A percentile compares a stretch with the other conserved stretches of the same genome.
These are phyloP conservation scores for Plotosus lineatus DNA, from an alignment of 2,113 vertebrate species.

Conservation along the genomic window DNA sequence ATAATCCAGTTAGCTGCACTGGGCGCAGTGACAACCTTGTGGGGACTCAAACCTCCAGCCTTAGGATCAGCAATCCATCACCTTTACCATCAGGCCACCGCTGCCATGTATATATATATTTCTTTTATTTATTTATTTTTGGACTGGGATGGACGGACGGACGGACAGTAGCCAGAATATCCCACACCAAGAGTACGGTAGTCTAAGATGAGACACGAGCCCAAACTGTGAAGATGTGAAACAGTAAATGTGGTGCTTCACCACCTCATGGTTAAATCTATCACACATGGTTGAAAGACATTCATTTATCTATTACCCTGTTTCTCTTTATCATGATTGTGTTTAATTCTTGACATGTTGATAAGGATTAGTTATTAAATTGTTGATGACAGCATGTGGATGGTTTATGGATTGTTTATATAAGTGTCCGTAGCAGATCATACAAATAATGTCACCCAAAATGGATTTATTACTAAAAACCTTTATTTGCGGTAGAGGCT, in stretches of 20 bases:
- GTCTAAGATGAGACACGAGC: background rate
- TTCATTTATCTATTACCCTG: background rate
- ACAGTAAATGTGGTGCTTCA: background rate
- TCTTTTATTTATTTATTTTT: too few species aligned
- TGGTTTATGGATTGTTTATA: background rate
- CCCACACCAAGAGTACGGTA: too few species aligned
- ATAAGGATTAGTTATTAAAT: background rate
- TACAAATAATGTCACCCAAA: background rate
- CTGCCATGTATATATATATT: too few species aligned
- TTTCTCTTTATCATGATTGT: background rate
- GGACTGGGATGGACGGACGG: too few species aligned
- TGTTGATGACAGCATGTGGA: background rate
- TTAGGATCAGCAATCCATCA: too few species aligned
- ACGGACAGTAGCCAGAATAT: too few species aligned
- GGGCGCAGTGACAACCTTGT: too few species aligned
- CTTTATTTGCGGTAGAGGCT: background rate
- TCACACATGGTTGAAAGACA: background rate
- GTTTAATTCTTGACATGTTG: background rate
- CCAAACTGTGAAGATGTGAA: background rate
- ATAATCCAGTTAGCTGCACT: too few species aligned
- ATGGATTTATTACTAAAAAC: slow-evolving; percentile 4
- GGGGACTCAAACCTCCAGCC: too few species aligned
- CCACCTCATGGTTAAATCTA: background rate
- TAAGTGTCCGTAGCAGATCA: background rate
- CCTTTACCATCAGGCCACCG: too few species aligned